Evolutionary conservation across 64 coral and sea anemone species (phyloP), one percentile per base, ranked within the genome.

Genomic region (Exaiptasia diaphana): DNA sequence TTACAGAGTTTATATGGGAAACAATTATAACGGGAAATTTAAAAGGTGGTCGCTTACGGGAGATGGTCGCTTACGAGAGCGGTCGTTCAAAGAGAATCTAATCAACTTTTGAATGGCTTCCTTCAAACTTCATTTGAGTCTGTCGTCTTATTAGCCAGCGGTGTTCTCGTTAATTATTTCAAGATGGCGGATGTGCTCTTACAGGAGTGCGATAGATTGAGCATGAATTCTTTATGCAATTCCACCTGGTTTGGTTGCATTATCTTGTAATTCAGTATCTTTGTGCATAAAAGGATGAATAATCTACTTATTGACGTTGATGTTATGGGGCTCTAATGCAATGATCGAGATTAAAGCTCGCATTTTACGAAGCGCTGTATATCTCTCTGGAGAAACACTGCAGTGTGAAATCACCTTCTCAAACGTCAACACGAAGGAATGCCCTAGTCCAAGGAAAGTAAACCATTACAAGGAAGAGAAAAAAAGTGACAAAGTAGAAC

Each of bases 261-360:
- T n/a, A n/a, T n/a, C n/a, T n/a, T n/a, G n/a, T n/a, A n/a, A n/a
- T n/a, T n/a, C n/a, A n/a, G n/a, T n/a, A n/a, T n/a, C n/a, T n/a
- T n/a, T n/a, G n/a, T n/a, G 58, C 0, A 14, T 62, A 62, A 8
- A 31, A 62, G 58, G 34, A 62, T 62, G 58, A 23, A 31, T 62
- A 29, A 62, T 31, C 58, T 32, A 62, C 26, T 8, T 2, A 72
- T 22, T 14, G 45, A 43, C 5, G 50, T 15, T 40, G 17, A 33
- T 13, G 11, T 43, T 72, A 10, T 27, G n/a, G 57, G 82, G 21
- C 43, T 40, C 64, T 74, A 53, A 67, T 53, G 61, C 72, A 28
- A 97, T 97, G 94, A 91, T 97, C 72, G 94, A 97, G 67, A 85
- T 97, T 29, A 87, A 79, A 79, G 94, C 85, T 14, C 89, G 88